Conservation (phyloP, 2,113 vertebrate genomes). For the Fukomys damarensis region DNA sequence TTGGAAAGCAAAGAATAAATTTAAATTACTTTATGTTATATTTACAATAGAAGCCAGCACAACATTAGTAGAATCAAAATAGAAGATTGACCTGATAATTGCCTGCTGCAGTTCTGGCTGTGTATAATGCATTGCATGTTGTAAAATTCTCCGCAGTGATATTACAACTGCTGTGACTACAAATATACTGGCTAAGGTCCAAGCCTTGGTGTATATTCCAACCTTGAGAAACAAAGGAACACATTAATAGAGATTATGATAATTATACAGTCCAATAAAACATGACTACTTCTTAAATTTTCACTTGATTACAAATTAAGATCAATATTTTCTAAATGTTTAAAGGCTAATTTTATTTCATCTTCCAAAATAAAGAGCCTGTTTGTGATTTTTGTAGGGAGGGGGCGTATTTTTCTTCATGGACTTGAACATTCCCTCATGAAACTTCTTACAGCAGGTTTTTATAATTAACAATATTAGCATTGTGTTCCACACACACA, state of each 20-base stretch:
- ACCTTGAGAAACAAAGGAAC: conserved; percentile 86
- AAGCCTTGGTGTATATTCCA: conserved; percentile 94
- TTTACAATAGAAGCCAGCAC: conserved; percentile 38
- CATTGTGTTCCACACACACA: background rate
- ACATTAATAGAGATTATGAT: conserved; percentile 18
- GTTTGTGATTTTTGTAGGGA: background rate
- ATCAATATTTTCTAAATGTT: background rate
- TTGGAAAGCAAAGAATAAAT: conserved; percentile 71
- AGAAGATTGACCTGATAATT: conserved; percentile 93
- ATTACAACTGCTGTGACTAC: no score
- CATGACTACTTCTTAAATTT: conserved; percentile 34
- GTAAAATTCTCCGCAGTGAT: conserved; percentile 96
- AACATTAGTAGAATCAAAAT: conserved; percentile 39
- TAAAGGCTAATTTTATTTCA: background rate
- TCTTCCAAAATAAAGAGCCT: background rate
- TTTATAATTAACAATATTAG: background rate
- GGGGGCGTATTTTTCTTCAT: background rate
- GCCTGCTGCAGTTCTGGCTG: conserved; percentile 98
- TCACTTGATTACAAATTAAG: background rate
- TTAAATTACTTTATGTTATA: conserved; percentile 35
- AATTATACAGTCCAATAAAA: background rate
- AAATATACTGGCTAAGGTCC: conserved; percentile 97
- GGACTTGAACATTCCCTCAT: background rate
- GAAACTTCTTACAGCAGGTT: background rate
- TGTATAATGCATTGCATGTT: conserved; percentile 97